phyloP scores from a whole-genome alignment of 2,888 invertebrate species.

The Mayetiola destructor region DNA sequence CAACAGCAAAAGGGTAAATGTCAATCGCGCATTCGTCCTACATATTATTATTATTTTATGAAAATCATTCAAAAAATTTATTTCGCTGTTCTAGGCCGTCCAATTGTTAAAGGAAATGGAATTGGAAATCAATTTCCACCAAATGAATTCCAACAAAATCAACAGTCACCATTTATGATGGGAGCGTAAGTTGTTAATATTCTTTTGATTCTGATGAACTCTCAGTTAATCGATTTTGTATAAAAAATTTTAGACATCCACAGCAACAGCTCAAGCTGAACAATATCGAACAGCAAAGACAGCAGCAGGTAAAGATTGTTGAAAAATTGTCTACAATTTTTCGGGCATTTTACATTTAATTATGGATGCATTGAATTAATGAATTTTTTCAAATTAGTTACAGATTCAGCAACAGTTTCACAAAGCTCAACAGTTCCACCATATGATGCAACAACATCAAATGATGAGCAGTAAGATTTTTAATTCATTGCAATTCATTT shows the following conservation, averaged over 20 bases:
- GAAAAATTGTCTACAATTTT: neutral
- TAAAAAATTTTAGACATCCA: neutral
- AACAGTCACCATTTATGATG: constrained; percentile 17
- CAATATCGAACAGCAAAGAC: constrained; percentile 3
- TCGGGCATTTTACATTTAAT: too few species aligned
- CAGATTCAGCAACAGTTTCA: constrained; percentile 21
- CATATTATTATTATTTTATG: too few species aligned
- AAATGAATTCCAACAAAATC: constrained; percentile 29
- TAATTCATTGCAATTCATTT: neutral
- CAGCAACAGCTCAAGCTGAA: neutral
- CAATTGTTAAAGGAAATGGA: constrained; percentile 42
- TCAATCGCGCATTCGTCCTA: too few species aligned
- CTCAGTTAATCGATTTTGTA: neutral
- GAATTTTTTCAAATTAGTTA: constrained; percentile 16
- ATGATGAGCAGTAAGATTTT: neutral
- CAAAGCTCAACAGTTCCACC: constrained; percentile 22
- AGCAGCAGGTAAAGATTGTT: neutral
- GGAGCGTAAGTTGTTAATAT: constrained; percentile 1
- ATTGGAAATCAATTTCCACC: constrained; percentile 23
- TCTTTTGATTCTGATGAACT: neutral
- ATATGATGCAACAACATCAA: constrained; percentile 18
- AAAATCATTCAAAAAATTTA: too few species aligned
- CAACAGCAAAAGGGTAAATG: too few species aligned
- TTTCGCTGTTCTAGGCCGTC: constrained; percentile 37
- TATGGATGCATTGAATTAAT: neutral